phyloP scores from a whole-genome alignment of 1,140 invertebrate genomes.

The Drosophila lini region DNA sequence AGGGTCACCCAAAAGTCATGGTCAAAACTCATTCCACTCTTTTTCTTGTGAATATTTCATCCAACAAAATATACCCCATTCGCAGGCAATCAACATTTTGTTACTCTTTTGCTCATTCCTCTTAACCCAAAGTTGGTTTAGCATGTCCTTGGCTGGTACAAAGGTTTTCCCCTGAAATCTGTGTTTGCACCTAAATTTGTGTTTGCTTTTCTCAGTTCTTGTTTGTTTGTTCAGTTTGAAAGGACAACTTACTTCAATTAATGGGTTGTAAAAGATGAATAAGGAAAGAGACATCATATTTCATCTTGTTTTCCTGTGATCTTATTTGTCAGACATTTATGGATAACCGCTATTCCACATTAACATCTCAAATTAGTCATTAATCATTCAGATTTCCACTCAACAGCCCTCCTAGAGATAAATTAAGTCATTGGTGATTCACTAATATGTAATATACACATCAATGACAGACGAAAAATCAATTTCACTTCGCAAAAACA shows the following conservation, averaged over 20 bases:
- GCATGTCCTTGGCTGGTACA: conserved; percentile 13
- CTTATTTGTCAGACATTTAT: conserved; percentile 7
- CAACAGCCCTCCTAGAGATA: not conserved
- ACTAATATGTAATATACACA: not conserved
- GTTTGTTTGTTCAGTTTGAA: not conserved
- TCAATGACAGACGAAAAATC: not conserved
- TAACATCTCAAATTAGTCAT: not conserved
- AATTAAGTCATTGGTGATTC: conserved; percentile 8
- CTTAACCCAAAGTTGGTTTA: conserved; percentile 31
- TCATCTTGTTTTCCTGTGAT: not conserved
- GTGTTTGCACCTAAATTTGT: not conserved
- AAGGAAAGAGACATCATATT: not conserved
- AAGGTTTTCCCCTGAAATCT: not conserved
- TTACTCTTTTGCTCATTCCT: conserved; percentile 7
- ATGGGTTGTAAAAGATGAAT: not conserved
- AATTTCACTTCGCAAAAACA: not conserved
- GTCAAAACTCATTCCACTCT: conserved; percentile 5
- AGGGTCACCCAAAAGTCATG: conserved; percentile 10
- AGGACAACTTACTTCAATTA: not conserved
- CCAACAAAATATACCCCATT: not conserved
- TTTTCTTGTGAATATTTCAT: not conserved
- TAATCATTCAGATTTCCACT: not conserved
- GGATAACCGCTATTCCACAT: not conserved
- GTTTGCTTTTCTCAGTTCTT: not conserved
- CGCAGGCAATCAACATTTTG: not conserved